phyloP scores from a whole-genome alignment of 2,113 vertebrate species.

The Silurus meridionalis region DNA sequence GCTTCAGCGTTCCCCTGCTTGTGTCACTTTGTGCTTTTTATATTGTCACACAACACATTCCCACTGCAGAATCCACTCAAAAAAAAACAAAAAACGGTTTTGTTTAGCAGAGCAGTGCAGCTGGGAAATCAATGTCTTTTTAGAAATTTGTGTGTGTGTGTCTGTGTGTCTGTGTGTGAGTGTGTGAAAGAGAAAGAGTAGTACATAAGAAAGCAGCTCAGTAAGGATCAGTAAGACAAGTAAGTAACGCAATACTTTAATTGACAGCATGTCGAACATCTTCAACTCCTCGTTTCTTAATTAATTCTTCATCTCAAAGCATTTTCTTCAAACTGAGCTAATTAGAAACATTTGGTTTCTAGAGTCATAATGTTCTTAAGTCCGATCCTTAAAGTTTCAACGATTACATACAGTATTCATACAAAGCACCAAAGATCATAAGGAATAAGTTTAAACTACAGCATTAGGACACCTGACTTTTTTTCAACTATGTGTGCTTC shows the following conservation, averaged over 20 bases:
- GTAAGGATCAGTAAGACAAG: background rate
- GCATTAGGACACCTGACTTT: too few relatives aligned
- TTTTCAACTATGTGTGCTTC: too few relatives aligned
- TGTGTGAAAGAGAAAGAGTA: background rate
- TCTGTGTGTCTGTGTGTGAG: background rate
- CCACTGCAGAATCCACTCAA: slow-evolving; percentile 18
- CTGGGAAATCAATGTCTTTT: background rate
- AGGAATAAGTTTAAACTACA: background rate
- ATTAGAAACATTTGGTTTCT: background rate
- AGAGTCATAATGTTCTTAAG: background rate
- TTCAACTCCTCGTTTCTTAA: background rate
- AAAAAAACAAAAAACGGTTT: slow-evolving; percentile 43
- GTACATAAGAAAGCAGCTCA: background rate
- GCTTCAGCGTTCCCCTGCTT: slow-evolving; percentile 14
- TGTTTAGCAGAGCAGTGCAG: background rate
- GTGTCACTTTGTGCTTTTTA: slow-evolving; percentile 36
- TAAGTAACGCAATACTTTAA: background rate
- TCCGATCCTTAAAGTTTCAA: background rate
- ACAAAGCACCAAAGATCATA: background rate
- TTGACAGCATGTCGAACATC: background rate
- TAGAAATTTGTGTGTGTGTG: background rate
- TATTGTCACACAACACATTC: slow-evolving; percentile 36
- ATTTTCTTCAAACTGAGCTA: background rate
- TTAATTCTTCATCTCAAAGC: background rate
- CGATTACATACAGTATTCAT: background rate